Base-by-base conservation (phyloP, 2,797 vertebrate genomes). In the Tadarida brasiliensis region DNA sequence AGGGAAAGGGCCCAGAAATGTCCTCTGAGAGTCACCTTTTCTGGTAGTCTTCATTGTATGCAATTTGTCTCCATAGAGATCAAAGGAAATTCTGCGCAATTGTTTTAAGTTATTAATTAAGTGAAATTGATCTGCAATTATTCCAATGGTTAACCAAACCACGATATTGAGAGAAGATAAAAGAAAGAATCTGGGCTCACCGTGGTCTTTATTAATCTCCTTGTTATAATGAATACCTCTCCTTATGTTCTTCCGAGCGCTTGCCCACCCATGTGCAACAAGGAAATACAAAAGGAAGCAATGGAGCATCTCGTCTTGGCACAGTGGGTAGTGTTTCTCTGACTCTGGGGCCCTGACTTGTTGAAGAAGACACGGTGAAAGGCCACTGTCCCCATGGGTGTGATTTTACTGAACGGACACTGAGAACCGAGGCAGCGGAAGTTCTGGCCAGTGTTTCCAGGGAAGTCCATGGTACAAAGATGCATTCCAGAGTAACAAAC, bases 61-160 rank as follows among this genome's bases (percentile, higher is more conserved):
- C 54, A 71, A 17, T 84, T 71, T 88, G 56, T 78, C 49, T 44
- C 68, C 20, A 9, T 63, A 24, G 68, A 73, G 92, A 93, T 87
- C 77, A 94, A 96, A 96, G 89, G 68, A 33, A 71, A 89, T 92
- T 83, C 63, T 71, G 39, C 54, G 15, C 67, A 78, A 87, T 93
- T 85, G 85, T 70, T 87, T 97, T 90, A 83, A 70, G 76, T 94
- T 88, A 96, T 90, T 94, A 91, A 85, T 86, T 82, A 81, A 86
- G 61, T 54, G 78, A 92, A 96, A 90, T 63, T 94, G 86, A 94
- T 96, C 65, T 90, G 86, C 73, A 85, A 59, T 91, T 85, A 86
- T 94, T 87, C 74, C 84, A 73, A 51, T n/a, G 61, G 88, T 88
- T 57, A 87, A 95, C 63, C 1, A 56, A 91, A 84, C 92, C 74